These are phyloP conservation scores for Celastrina argiolus DNA, from an alignment of 2,888 invertebrate genomes.

Conservation along the genomic window DNA sequence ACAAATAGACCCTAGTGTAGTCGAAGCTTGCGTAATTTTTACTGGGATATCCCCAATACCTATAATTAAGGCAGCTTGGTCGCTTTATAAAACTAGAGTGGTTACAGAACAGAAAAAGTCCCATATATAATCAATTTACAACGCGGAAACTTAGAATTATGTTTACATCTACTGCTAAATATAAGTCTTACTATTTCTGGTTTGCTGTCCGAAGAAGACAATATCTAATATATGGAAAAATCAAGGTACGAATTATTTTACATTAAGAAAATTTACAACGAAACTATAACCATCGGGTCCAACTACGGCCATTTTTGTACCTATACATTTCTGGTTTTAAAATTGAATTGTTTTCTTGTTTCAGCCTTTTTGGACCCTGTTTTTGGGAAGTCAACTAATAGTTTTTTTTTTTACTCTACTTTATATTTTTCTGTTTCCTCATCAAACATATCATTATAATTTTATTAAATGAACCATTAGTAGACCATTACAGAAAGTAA, in stretches of 20 bases:
- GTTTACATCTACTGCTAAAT: not conserved
- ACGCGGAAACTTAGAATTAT: not conserved
- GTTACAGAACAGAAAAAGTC: not conserved
- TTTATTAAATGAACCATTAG: too few relatives aligned
- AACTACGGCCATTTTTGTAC: too few relatives aligned
- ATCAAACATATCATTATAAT: too few relatives aligned
- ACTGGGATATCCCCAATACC: not conserved
- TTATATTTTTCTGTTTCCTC: too few relatives aligned
- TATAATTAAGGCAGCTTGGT: not conserved
- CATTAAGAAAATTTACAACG: too few relatives aligned
- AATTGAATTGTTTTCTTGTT: too few relatives aligned
- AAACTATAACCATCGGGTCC: too few relatives aligned
- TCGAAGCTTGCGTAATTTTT: not conserved
- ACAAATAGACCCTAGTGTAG: not conserved
- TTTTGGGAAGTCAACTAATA: too few relatives aligned
- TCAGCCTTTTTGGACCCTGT: too few relatives aligned
- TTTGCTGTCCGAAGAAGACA: slow-evolving; percentile 44
- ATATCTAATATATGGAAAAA: slow-evolving; percentile 41
- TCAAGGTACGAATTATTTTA: slow-evolving; percentile 46
- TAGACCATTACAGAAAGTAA: too few relatives aligned
- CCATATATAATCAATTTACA: not conserved
- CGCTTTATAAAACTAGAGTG: not conserved
- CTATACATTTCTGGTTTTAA: too few relatives aligned
- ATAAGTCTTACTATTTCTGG: slow-evolving; percentile 37
- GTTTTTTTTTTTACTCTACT: too few relatives aligned